These are phyloP conservation scores for Sussaba pulchella DNA, from an alignment of 2,888 invertebrate species.

Conservation along the genomic window DNA sequence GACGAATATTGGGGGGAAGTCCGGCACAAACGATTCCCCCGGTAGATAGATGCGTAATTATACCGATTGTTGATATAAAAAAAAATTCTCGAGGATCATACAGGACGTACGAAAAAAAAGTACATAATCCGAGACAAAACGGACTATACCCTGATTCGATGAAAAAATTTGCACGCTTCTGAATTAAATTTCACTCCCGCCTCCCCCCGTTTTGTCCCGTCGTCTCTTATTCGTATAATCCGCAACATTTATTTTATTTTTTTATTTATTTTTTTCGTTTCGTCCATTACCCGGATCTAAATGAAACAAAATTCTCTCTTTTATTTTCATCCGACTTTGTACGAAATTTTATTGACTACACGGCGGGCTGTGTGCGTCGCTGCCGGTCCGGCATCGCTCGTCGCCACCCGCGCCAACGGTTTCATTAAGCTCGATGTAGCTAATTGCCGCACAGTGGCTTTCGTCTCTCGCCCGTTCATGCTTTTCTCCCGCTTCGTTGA, in stretches of 20 bases:
- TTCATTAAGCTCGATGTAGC: conserved; percentile 77
- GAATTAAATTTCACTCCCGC: not conserved
- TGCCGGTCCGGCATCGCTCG: conserved; percentile 41
- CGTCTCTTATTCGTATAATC: conserved; percentile 14
- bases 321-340: conserved; percentile 70
- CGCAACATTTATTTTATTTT: not conserved
- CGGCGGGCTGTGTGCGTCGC: conserved; percentile 58
- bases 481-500: conserved; percentile 20
- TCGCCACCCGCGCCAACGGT: conserved; percentile 70
- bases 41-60: too few relatives aligned
- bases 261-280: not conserved
- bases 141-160: too few relatives aligned
- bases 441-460: conserved; percentile 75
- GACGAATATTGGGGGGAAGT: not conserved
- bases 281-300: conserved; percentile 19
- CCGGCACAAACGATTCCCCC: too few relatives aligned
- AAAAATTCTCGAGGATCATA: too few relatives aligned
- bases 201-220: conserved; percentile 5
- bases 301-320: conserved; percentile 26
- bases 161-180: too few relatives aligned
- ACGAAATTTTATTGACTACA: conserved; percentile 75
- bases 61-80: not conserved
- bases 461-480: conserved; percentile 63
- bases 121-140: too few relatives aligned
- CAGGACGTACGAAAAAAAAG: too few relatives aligned